phyloP scores from a whole-genome alignment of 2,888 invertebrate genomes.

The Mycogona germanica region DNA sequence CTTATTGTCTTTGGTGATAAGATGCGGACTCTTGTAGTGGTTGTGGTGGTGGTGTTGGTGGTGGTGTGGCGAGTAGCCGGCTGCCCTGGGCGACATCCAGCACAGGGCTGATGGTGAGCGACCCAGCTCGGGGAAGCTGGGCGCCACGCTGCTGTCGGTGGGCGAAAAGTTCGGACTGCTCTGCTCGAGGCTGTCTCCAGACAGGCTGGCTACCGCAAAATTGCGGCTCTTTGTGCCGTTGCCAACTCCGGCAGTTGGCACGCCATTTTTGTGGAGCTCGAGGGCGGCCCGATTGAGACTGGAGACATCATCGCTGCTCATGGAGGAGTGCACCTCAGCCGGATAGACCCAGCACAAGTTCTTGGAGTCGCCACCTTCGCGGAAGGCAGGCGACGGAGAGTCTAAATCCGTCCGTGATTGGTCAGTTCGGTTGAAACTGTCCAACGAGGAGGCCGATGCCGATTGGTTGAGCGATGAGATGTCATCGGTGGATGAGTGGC shows the following conservation, averaged over 20 bases:
- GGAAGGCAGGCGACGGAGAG: slow-evolving; percentile 42
- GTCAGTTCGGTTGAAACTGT: slow-evolving; percentile 50
- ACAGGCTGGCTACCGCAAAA: slow-evolving; percentile 17
- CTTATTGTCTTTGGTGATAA: background rate
- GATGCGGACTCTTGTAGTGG: background rate
- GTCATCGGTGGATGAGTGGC: slow-evolving; percentile 67
- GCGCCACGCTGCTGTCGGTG: slow-evolving; percentile 19
- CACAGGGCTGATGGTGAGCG: slow-evolving; percentile 23
- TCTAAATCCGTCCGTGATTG: slow-evolving; percentile 52
- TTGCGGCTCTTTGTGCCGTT: background rate
- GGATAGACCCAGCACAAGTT: slow-evolving; percentile 45
- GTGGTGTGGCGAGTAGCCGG: slow-evolving; percentile 2
- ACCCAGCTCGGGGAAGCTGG: slow-evolving; percentile 24
- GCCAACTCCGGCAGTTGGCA: background rate
- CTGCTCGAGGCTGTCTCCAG: slow-evolving; percentile 21
- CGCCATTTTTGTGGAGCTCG: background rate
- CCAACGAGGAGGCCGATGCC: slow-evolving; percentile 70
- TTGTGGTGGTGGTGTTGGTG: background rate
- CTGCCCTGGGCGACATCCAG: slow-evolving; percentile 11
- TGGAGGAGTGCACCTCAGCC: slow-evolving; percentile 41
- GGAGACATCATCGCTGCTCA: slow-evolving; percentile 8
- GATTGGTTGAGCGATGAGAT: slow-evolving; percentile 67
- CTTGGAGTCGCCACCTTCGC: slow-evolving; percentile 31
- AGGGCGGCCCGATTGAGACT: background rate
- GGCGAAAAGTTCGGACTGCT: slow-evolving; percentile 18